phyloP scores from a whole-genome alignment of 2,888 invertebrate species.

The Amaurobius ferox region DNA sequence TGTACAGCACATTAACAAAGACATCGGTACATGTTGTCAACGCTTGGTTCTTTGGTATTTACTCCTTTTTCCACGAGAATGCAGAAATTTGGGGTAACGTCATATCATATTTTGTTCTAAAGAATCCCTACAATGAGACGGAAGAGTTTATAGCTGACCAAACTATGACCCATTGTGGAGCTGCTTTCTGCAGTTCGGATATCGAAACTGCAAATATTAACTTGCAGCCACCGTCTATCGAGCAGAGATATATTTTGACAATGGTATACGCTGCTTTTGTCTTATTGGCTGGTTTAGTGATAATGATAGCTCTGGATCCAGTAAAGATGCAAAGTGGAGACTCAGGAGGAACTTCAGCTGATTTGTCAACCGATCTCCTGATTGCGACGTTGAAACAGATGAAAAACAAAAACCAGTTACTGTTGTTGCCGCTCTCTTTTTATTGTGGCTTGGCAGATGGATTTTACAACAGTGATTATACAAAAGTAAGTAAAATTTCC shows the following conservation, averaged over 20 bases:
- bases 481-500: conserved; percentile 77
- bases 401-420: conserved; percentile 92
- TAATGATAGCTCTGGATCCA: conserved; percentile 62
- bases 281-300: conserved; percentile 81
- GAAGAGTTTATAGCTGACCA: background rate
- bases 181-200: conserved; percentile 40
- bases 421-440: conserved; percentile 95
- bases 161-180: conserved; percentile 48
- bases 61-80: conserved; percentile 84
- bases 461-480: conserved; percentile 88
- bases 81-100: conserved; percentile 82
- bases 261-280: conserved; percentile 93
- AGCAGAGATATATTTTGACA: conserved; percentile 91
- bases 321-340: conserved; percentile 14
- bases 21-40: conserved; percentile 54
- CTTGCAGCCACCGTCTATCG: conserved; percentile 74
- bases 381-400: conserved; percentile 91
- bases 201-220: conserved; percentile 33
- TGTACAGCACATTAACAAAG: conserved; percentile 39
- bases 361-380: conserved; percentile 79
- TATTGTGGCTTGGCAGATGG: conserved; percentile 99
- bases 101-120: conserved; percentile 55
- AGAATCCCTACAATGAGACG: background rate
- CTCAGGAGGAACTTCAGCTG: background rate
- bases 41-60: conserved; percentile 72